Evolutionary conservation across 2,888 invertebrate species (phyloP).

Genomic region (Pristionchus mayeri): DNA sequence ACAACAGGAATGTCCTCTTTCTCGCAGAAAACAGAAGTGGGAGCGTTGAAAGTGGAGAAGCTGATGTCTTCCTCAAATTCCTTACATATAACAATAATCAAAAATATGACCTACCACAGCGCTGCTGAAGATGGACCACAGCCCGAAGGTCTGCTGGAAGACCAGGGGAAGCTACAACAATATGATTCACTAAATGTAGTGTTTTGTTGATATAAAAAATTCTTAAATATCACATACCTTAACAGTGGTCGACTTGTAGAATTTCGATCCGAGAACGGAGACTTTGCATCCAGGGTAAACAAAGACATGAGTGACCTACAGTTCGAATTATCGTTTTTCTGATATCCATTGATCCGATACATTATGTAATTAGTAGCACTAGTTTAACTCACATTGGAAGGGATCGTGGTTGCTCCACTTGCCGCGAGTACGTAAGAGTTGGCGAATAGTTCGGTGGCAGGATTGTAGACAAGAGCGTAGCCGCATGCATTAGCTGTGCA

Average conservation of each 20-base stretch:
- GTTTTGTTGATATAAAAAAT: too few relatives aligned
- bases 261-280: not conserved
- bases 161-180: not conserved
- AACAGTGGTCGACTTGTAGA: not conserved
- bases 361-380: not conserved
- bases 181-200: not conserved
- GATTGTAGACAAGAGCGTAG: not conserved
- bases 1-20: not conserved
- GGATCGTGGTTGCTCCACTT: not conserved
- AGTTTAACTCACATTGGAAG: not conserved
- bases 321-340: not conserved
- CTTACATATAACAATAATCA: not conserved
- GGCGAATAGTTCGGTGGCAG: not conserved
- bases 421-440: not conserved
- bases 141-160: not conserved
- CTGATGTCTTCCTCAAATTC: not conserved
- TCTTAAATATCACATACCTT: not conserved
- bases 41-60: not conserved
- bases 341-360: not conserved
- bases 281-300: not conserved
- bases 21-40: not conserved
- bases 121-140: not conserved
- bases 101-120: not conserved
- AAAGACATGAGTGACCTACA: not conserved
- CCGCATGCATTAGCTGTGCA: not conserved